phyloP scores from a whole-genome alignment of 2,113 vertebrate species.

The Tor tambroides region DNA sequence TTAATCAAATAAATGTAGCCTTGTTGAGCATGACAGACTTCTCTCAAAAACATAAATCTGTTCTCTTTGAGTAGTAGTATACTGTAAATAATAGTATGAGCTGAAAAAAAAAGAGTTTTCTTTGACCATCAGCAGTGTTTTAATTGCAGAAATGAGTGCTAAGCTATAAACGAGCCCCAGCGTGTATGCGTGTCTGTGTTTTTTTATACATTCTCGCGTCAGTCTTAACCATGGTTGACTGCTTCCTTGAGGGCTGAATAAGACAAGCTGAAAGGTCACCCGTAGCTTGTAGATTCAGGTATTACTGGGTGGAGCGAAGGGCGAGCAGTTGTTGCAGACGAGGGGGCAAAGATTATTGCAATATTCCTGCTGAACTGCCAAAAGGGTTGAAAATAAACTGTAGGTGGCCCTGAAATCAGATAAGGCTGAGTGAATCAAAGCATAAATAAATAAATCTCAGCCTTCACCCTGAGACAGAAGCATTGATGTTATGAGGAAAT shows the following conservation, averaged over 20 bases:
- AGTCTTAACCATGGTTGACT: constrained; percentile 31
- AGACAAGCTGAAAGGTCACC: constrained; percentile 1
- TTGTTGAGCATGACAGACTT: background rate
- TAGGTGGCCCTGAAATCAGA: constrained; percentile 33
- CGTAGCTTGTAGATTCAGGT: constrained; percentile 19
- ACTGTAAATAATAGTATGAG: too few species aligned
- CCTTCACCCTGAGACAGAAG: constrained; percentile 10
- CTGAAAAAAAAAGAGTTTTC: background rate
- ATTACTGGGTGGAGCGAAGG: constrained; percentile 23
- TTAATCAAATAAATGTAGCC: background rate
- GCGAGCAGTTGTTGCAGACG: background rate
- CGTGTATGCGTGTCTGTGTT: background rate
- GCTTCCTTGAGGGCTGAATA: constrained; percentile 20
- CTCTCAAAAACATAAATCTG: background rate
- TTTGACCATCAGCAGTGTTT: background rate
- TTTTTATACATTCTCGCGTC: background rate
- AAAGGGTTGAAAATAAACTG: constrained; percentile 14
- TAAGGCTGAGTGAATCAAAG: constrained; percentile 35
- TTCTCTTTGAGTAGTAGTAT: too few species aligned
- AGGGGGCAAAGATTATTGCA: constrained; percentile 27
- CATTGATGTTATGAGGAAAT: constrained; percentile 14
- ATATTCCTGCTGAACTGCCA: constrained; percentile 35
- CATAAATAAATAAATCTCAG: constrained; percentile 40
- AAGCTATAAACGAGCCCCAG: background rate
- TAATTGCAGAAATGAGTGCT: background rate